Base-by-base conservation (phyloP, 2,888 invertebrate species). In the Tortrix viridana region DNA sequence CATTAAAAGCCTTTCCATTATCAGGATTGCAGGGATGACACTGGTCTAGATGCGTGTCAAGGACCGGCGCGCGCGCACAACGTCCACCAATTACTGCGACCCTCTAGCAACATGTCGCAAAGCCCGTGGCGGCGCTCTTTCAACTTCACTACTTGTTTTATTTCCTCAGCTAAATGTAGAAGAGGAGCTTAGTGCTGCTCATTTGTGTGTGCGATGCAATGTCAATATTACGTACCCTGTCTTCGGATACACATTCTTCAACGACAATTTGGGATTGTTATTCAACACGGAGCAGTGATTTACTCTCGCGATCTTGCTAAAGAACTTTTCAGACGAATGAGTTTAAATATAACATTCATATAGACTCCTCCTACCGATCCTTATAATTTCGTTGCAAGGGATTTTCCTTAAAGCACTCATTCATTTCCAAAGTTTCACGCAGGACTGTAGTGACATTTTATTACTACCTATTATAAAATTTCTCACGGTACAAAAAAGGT, bases 51-150 rank as follows among this genome's bases (percentile, higher is more conserved):
- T 58, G 66, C 60, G 57, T 59, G 67, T 64, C 67, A 60, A 65
- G 64, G 60, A 55, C 66, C 52, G 71, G 76, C 75, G 76, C 78
- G 62, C 71, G 76, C 75, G 76, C 78, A 83, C 77, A 81, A 72
- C 79, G 79, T 76, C 76, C 77, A 80, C 82, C 86, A 89, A 88
- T 89, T 88, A 89, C 82, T 85, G 86, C 82, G 72, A 75, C 79
- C 84, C 76, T 84, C 80, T 79, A 82, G 80, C 73, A 76, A 77
- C 77, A 78, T 76, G 79, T 80, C 78, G 76, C 82, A 76, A 76
- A 74, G 73, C 74, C 74, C 72, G 74, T 69, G 79, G 84, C 86
- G 86, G 85, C 76, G 69, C 74, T 50, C 85, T 88, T 87, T 88
- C 77, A 86, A 82, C 74, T 74, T 71, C 68, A 68, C 69, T 71